Evolutionary conservation across 2,797 vertebrate species (phyloP).

Genomic region (Schizothorax lantsangensis): DNA sequence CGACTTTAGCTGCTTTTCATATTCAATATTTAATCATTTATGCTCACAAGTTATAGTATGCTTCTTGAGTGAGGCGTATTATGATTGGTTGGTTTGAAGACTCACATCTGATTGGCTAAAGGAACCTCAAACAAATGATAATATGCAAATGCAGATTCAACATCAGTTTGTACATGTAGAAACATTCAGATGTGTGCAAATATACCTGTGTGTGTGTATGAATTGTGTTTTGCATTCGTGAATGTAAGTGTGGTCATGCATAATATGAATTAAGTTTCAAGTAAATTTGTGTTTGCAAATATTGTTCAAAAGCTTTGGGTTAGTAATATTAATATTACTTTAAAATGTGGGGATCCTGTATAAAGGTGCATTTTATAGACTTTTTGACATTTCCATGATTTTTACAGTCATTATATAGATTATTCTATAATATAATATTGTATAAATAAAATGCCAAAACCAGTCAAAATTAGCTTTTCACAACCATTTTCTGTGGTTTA

Average conservation of each 20-base stretch:
- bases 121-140: not conserved
- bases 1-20: not conserved
- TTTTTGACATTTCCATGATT: too few species aligned
- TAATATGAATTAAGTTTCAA: not conserved
- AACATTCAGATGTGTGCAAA: not conserved
- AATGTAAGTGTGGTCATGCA: not conserved
- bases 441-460: not conserved
- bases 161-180: not conserved
- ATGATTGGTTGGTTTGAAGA: not conserved
- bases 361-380: too few species aligned
- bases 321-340: not conserved
- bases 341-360: not conserved
- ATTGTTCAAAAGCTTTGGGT: not conserved
- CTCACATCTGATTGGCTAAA: not conserved
- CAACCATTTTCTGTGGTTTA: not conserved
- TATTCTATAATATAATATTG: too few species aligned
- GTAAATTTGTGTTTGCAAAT: not conserved
- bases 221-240: not conserved
- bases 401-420: not conserved
- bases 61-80: not conserved
- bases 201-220: not conserved
- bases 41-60: not conserved
- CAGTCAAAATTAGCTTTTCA: not conserved
- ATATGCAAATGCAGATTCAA: not conserved
- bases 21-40: conserved; percentile 23